Percentiles rank a stretch among this genome's conserved stretches.
phyloP scores from a whole-genome alignment of 2,113 vertebrate genomes.

The Brienomyrus longianalis region DNA sequence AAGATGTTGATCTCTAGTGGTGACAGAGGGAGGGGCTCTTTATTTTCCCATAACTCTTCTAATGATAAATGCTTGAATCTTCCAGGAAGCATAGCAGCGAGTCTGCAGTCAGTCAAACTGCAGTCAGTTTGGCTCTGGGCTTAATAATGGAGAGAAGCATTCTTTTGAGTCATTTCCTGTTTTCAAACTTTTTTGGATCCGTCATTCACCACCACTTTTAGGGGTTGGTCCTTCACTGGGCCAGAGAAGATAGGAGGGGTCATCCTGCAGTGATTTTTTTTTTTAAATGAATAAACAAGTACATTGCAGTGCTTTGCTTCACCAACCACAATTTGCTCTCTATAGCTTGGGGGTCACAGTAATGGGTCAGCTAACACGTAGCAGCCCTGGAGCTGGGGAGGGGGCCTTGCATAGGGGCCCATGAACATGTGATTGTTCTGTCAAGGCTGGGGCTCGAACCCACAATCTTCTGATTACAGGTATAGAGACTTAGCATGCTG shows the following conservation, averaged over 20 bases:
- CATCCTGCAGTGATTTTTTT: background rate
- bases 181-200: background rate
- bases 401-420: no score
- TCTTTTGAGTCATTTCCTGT: slow-evolving; percentile 8
- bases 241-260: background rate
- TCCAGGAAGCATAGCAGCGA: background rate
- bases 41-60: background rate
- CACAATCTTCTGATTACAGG: no score
- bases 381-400: no score
- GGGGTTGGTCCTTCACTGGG: background rate
- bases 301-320: background rate
- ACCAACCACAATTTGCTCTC: background rate
- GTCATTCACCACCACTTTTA: background rate
- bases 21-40: background rate
- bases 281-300: no score
- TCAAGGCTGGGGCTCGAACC: no score
- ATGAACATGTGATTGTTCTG: no score
- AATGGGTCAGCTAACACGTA: no score
- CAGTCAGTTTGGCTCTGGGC: background rate
- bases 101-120: background rate
- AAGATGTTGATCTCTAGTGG: background rate
- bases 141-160: background rate
- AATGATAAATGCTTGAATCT: background rate
- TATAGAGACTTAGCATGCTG: no score
- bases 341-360: no score